Conservation (phyloP, 2,797 vertebrate species). For the Lutra lutra region DNA sequence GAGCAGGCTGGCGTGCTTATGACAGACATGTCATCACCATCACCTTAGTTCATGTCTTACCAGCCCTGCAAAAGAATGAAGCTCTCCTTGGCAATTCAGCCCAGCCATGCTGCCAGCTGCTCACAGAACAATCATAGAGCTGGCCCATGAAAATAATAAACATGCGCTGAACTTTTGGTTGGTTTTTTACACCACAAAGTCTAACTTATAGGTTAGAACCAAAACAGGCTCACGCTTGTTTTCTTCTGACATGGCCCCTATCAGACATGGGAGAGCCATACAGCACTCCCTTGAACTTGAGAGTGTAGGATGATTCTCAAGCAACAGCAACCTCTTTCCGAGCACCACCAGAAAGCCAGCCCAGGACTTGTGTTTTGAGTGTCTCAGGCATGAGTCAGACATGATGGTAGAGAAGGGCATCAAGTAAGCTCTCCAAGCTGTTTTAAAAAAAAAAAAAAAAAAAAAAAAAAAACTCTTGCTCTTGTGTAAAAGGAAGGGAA, state of each 20-base stretch:
- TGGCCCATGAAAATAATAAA: background rate
- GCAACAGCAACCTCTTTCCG: background rate
- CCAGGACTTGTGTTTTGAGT: background rate
- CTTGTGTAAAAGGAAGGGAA: background rate
- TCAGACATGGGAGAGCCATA: background rate
- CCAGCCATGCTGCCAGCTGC: background rate
- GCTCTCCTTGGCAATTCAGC: background rate
- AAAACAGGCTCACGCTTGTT: background rate
- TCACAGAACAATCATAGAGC: background rate
- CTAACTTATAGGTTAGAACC: background rate
- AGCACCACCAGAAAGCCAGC: background rate
- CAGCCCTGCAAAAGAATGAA: background rate
- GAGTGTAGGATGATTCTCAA: background rate
- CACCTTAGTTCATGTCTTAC: background rate
- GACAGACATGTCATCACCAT: background rate
- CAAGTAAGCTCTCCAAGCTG: background rate
- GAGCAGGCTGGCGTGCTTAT: background rate
- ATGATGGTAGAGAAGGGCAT: background rate
- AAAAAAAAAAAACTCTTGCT: background rate
- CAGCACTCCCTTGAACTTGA: background rate
- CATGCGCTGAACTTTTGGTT: background rate
- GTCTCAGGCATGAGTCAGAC: background rate
- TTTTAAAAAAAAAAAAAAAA: background rate
- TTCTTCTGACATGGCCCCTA: background rate
- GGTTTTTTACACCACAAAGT: background rate